phyloP scores from a whole-genome alignment of 2,113 vertebrate species.

The Balaenoptera acutorostrata region DNA sequence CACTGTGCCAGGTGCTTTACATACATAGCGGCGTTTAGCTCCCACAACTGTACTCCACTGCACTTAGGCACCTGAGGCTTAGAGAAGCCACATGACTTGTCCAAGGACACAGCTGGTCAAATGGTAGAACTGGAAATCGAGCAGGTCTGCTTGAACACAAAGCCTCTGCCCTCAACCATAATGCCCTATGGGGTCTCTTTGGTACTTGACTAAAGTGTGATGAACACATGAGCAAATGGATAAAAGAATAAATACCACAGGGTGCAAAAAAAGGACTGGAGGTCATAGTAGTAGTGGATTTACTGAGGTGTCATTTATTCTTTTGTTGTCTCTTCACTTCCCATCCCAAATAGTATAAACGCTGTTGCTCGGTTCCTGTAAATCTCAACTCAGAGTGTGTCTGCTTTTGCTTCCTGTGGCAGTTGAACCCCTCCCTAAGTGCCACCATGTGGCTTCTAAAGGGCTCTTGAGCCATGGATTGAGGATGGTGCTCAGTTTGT shows the following conservation, averaged over 20 bases:
- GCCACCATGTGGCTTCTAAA: not conserved
- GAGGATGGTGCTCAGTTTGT: not conserved
- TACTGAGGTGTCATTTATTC: not conserved
- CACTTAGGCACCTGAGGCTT: not conserved
- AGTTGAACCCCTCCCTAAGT: not conserved
- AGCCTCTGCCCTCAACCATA: not conserved
- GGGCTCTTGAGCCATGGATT: not conserved
- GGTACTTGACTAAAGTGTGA: not conserved
- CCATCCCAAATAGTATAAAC: not conserved
- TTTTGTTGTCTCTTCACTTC: not conserved
- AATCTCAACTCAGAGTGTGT: not conserved
- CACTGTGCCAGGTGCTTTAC: not conserved
- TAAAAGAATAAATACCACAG: not conserved
- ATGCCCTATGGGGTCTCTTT: not conserved
- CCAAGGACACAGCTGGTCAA: not conserved
- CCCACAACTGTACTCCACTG: not conserved
- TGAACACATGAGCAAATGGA: not conserved
- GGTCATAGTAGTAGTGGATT: not conserved
- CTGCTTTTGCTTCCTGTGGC: not conserved
- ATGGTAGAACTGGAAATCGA: not conserved
- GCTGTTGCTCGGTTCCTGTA: not conserved
- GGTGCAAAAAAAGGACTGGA: not conserved
- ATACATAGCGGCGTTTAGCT: not conserved
- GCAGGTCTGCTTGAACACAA: not conserved
- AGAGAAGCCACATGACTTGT: not conserved